Base-by-base conservation (phyloP, 2,797 vertebrate species). In the Falco naumanni region DNA sequence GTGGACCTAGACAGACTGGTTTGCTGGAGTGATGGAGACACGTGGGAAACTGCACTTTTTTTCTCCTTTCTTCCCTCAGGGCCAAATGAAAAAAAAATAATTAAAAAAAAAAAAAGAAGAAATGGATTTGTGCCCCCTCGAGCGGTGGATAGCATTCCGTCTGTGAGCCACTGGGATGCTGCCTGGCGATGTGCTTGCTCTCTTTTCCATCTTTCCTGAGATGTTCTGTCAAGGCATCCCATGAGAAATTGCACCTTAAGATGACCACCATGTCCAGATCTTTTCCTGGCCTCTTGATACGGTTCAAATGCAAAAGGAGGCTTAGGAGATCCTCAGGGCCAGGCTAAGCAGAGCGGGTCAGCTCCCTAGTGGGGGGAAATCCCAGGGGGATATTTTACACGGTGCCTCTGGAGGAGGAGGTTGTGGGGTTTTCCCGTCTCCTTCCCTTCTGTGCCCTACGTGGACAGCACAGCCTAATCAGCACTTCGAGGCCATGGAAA, bases 41-140 rank as follows among this genome's bases (percentile, higher is more conserved):
- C 1, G 0, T 0, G 1, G 22, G 24, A 77, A 60, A 60, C 16
- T 29, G 34, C 9, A 1, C 9, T 33, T 34, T 54, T 57, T 34
- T 57, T 2, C n/a, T 20, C 10, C 34, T 33, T 54, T 43, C 19
- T 60, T 70, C 48, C 21, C 34, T 61, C 24, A 5, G 11, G 41
- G 29, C 13, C 21, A 57, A 28, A 66, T 47, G 75, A 34, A 26
- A 33, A 74, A 63, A 80, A 28, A 14, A 25, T 29, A 26, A 43
- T 39, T n/a, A n/a, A n/a, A n/a, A n/a, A 37, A 33, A 10, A 16
- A 43, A 43, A 43, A 43, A 17, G 7, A 16, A 43, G 39, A 41
- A 41, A 41, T 19, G 51, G 28, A 28, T 82, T 68, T 87, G 37
- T 83, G 37, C 13, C 43, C 68, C 37, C 54, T 41, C 18, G 28